Evolutionary conservation across 2,888 invertebrate species (phyloP), one percentile per base, ranked within the genome.

Genomic region (Temnothorax unifasciatus): DNA sequence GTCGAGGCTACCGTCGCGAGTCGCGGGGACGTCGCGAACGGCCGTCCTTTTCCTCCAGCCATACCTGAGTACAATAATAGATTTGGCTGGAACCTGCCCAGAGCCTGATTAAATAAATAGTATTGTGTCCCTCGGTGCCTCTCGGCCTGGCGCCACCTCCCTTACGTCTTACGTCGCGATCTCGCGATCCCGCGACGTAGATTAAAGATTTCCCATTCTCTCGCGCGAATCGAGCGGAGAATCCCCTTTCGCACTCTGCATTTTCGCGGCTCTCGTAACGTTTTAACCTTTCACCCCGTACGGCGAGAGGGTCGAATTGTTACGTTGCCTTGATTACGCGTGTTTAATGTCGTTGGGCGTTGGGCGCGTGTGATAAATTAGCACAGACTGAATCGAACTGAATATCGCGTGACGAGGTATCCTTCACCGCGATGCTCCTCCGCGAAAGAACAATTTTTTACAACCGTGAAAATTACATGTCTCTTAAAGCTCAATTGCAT

Each of bases 61-160:
- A 93, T 94, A 94, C 94, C 92, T 94, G 93, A 92, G 92, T 93
- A 95, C 94, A 95, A 95, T 95, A 94, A 95, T 95, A 95, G 95
- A 95, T 93, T 95, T 95, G 95, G 95, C 95, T 95, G 95, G 95
- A 95, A 95, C 95, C 95, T 95, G 93, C 93, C 29, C 66, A 44
- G 47, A 91, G 93, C 92, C 94, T 93, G 95, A 95, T 95, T 93
- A 94, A 95, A 94, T 94, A 94, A 94, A 94, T 90, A 90, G 91
- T 91, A 90, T 90, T 91, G 91, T 90, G 57, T 79, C 71, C 34
- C 89, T 88, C 57, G 38, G 57, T 57, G 83, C 87, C 84, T 88
- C 90, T 82, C 91, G 90, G 91, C 91, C 89, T 90, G 89, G 41
- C 90, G 91, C 88, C 89, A 90, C 86, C 88, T 89, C 88, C 89